These are phyloP conservation scores for Drosophila sucinea DNA, from an alignment of 1,140 invertebrate genomes.

Conservation along the genomic window DNA sequence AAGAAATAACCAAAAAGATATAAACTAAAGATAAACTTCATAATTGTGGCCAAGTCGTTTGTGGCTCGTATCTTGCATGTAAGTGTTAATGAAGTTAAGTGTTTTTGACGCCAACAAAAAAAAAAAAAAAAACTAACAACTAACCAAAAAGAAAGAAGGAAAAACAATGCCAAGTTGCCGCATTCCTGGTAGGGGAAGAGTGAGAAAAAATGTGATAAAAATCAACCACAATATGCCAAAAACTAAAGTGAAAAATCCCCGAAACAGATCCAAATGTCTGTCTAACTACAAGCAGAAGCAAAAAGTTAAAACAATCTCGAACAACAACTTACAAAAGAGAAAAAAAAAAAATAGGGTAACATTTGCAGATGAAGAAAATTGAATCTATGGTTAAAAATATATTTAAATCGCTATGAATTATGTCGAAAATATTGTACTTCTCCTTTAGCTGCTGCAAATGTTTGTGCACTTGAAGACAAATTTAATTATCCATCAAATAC, in stretches of 20 bases:
- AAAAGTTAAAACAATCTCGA: too few relatives aligned
- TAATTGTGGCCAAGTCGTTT: constrained; percentile 64
- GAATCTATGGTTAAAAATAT: too few relatives aligned
- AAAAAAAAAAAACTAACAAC: constrained; percentile 9
- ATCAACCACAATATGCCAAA: constrained; percentile 49
- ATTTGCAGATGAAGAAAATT: too few relatives aligned
- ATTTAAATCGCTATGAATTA: too few relatives aligned
- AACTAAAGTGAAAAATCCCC: not conserved
- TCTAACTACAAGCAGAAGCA: too few relatives aligned
- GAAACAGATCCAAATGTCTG: too few relatives aligned
- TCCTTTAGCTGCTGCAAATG: too few relatives aligned
- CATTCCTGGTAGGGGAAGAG: constrained; percentile 51
- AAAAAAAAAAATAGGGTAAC: too few relatives aligned
- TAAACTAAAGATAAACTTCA: constrained; percentile 78
- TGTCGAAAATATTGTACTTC: too few relatives aligned
- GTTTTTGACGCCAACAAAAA: constrained; percentile 72
- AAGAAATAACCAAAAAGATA: constrained; percentile 50
- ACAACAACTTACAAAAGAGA: too few relatives aligned
- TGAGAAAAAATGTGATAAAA: constrained; percentile 3
- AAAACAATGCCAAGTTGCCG: constrained; percentile 67
- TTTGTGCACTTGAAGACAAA: constrained; percentile 6
- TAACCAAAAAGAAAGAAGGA: constrained; percentile 12
- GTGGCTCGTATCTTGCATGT: constrained; percentile 69
- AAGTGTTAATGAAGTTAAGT: constrained; percentile 82
- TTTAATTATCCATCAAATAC: constrained; percentile 13